Conservation (phyloP, 92 coral and sea anemone genomes). For the Heliopora coerulea region DNA sequence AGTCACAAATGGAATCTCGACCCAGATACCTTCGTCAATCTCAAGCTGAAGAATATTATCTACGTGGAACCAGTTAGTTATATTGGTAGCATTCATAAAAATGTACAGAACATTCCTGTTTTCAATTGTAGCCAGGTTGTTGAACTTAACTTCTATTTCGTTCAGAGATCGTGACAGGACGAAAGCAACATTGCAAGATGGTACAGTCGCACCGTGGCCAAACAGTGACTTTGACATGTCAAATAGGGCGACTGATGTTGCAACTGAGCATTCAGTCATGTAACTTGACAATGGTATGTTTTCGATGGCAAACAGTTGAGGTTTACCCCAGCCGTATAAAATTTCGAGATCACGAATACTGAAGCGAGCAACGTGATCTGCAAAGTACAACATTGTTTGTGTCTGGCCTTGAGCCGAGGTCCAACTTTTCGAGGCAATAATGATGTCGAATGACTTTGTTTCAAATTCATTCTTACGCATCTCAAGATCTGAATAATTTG, state of each 20-base stretch:
- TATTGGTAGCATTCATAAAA: constrained; percentile 10
- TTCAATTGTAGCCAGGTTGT: background rate
- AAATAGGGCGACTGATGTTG: constrained; percentile 8
- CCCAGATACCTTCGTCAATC: constrained; percentile 39
- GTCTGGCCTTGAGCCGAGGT: constrained; percentile 3
- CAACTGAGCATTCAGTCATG: constrained; percentile 16
- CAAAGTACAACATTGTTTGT: constrained; percentile 32
- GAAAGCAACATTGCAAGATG: constrained; percentile 26
- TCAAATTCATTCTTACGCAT: constrained; percentile 27
- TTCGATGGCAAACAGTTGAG: constrained; percentile 38
- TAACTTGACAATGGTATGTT: constrained; percentile 31
- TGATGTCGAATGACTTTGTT: background rate
- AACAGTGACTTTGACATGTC: constrained; percentile 18
- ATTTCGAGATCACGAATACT: constrained; percentile 38
- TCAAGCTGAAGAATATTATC: constrained; percentile 34
- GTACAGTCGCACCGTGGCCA: constrained; percentile 18
- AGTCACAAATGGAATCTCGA: constrained; percentile 30
- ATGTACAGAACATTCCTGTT: background rate
- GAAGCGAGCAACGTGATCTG: background rate
- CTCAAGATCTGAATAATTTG: constrained; percentile 15
- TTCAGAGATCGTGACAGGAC: constrained; percentile 32
- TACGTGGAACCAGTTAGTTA: constrained; percentile 31
- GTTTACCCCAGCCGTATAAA: constrained; percentile 37
- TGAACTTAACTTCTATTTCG: constrained; percentile 22
- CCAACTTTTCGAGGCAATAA: background rate